Base-by-base conservation (phyloP, 2,888 invertebrate genomes). In the Agrypnus murinus region DNA sequence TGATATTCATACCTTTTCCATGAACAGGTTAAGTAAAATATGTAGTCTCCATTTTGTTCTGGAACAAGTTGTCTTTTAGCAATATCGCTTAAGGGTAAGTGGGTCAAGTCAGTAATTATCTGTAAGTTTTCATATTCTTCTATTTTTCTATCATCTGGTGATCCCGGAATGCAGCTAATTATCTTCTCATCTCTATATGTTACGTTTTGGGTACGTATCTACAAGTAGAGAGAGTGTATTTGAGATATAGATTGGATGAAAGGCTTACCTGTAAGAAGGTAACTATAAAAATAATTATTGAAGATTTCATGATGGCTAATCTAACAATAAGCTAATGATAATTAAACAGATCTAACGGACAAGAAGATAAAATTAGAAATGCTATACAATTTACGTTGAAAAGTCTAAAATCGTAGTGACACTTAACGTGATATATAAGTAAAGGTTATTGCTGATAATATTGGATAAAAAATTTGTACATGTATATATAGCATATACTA, bases 1-100 rank as follows among this genome's bases (percentile, higher is more conserved):
- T 62, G 46, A 15, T 62, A 71, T 9, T 57, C 48, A 31, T 71
- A 71, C 40, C 34, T 53, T 12, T 32, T 17, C 66, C 66, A 71
- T 0, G 71, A 53, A 45, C 71, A 71, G 3, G 53, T 43, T n/a
- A n/a, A n/a, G n/a, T n/a, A n/a, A n/a, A n/a, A n/a, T n/a, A n/a
- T 71, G 36, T 48, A 63, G 17, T 45, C 31, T n/a, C 40, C 12
- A 46, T 63, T 71, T 3, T 25, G 14, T 19, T 31, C 45, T 1
- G 38, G 3, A 12, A 48, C 50, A 17, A 66, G 8, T n/a, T 55
- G 9, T 6, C 48, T 38, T 5, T 14, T 15, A 10, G 65, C 66
- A 15, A 71, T 48, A 10, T 62, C 55, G 4, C 66, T 55, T 14
- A 66, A 31, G 1, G 65, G 71, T 1, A 48, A n/a, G 10, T 38